Conservation (phyloP, 1,140 invertebrate species). For the Thalassaphorura encarpata region DNA sequence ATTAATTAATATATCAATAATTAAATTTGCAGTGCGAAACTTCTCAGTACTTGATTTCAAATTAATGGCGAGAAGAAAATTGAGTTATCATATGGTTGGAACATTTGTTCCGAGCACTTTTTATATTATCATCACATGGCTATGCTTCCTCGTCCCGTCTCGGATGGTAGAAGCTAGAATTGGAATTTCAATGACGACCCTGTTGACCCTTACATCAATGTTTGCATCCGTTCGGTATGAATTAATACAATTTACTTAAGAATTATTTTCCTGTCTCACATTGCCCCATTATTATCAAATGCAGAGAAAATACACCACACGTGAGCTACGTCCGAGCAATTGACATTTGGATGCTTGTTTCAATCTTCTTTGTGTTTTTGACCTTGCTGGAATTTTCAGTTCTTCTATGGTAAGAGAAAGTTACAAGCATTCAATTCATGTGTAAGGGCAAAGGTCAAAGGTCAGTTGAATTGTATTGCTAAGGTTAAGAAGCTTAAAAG, state of each 20-base stretch:
- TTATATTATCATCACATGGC: constrained; percentile 24
- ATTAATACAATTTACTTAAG: background rate
- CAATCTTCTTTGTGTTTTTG: constrained; percentile 61
- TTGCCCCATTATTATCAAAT: background rate
- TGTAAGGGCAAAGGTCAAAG: no score
- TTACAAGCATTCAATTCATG: no score
- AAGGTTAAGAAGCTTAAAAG: no score
- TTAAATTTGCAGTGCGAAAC: no score
- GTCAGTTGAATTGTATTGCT: no score
- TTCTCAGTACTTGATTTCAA: constrained; percentile 15
- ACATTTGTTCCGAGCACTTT: constrained; percentile 24
- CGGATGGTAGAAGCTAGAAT: constrained; percentile 3
- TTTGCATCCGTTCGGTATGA: constrained; percentile 12
- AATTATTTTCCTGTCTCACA: background rate
- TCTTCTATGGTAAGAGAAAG: constrained; percentile 39
- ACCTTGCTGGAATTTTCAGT: constrained; percentile 56
- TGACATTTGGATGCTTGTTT: constrained; percentile 46
- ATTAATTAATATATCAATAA: no score
- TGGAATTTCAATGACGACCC: constrained; percentile 9
- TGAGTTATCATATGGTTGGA: constrained; percentile 22
- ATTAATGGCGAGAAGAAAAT: constrained; percentile 13
- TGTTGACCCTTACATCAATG: constrained; percentile 13
- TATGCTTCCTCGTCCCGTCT: constrained; percentile 11
- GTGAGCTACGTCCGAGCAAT: constrained; percentile 22
- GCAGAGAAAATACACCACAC: constrained; percentile 17